Conservation (phyloP, 1,140 invertebrate genomes). For the Eriocheir sinensis region DNA sequence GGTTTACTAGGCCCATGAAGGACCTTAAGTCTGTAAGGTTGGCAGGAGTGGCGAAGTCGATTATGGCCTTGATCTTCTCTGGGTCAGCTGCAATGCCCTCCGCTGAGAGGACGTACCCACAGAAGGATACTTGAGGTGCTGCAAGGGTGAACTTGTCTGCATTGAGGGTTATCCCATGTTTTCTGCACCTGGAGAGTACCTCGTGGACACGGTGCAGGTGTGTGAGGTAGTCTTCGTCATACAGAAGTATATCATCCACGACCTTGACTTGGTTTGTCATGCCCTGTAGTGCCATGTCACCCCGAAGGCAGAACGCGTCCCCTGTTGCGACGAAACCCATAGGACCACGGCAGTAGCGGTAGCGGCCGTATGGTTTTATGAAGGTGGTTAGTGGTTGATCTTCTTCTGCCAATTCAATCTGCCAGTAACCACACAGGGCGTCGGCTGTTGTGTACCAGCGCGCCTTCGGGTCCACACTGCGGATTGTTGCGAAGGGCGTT, state of each 20-base stretch:
- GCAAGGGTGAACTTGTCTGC: conserved; percentile 3
- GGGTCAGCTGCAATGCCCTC: too few relatives aligned
- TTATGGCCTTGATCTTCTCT: too few relatives aligned
- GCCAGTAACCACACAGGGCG: conserved; percentile 26
- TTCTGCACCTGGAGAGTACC: conserved; percentile 19
- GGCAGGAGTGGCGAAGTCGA: too few relatives aligned
- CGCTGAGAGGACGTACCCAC: conserved; percentile 15
- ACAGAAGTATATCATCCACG: conserved; percentile 4
- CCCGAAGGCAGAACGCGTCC: neutral
- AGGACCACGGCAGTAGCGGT: neutral
- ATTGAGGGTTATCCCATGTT: conserved; percentile 10
- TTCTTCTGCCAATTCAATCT: neutral
- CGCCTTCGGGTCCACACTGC: conserved; percentile 57
- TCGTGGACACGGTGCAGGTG: neutral
- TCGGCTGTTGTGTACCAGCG: conserved; percentile 49
- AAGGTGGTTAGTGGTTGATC: neutral
- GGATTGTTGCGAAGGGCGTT: conserved; percentile 42
- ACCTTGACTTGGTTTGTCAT: neutral
- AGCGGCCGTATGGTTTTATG: neutral
- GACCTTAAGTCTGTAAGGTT: too few relatives aligned
- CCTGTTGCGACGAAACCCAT: conserved; percentile 40
- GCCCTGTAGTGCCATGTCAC: neutral
- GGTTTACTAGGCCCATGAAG: too few relatives aligned
- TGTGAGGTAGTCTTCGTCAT: neutral
- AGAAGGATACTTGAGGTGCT: conserved; percentile 12